Evolutionary conservation across 2,797 vertebrate species (phyloP), one percentile per base, ranked within the genome.

Genomic region (Semaprochilodus insignis): DNA sequence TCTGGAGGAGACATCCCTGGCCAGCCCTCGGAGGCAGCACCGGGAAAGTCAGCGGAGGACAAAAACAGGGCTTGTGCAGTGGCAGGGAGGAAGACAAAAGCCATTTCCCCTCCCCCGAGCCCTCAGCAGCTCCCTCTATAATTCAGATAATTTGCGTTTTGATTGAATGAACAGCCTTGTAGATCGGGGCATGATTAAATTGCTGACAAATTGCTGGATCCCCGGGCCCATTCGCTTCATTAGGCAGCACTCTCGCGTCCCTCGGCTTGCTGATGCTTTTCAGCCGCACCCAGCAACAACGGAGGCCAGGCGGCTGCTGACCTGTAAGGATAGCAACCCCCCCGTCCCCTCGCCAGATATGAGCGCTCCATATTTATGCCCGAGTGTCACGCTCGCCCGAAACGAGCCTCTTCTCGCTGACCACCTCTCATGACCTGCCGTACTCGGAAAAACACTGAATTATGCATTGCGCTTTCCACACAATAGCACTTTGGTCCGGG

Each of bases 141-240:
- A 82, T 82, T 85, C 79, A 78, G 74, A 77, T 85, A 74, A 82
- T 82, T 85, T 82, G 57, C 60, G 78, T 81, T 82, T 81, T 85
- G 84, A 85, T 85, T 82, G 81, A 82, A 85, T 80, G 81, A 85
- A 82, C 84, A 82, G 60, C 72, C 79, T 80, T 76, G 80, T 71
- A 80, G 81, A 82, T 82, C 73, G 84, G 72, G 76, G 73, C 65
- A 72, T 82, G 77, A 85, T 85, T 85, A 82, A 82, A 82, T 80
- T 71, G 77, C 84, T 82, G 80, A 82, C 84, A 85, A 85, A 85
- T 80, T 76, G 80, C 84, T 71, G 25, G 72, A 85, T 75, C 75
- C 54, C 31, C 48, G 52, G 70, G 70, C 75, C 71, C 52, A 6
- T 69, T 74, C 70, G 62, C 77, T 79, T 83, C 76, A 79, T 83